Evolutionary conservation across 2,797 vertebrate genomes (phyloP), one percentile per base, ranked within the genome.

Genomic region (Poecilia picta): DNA sequence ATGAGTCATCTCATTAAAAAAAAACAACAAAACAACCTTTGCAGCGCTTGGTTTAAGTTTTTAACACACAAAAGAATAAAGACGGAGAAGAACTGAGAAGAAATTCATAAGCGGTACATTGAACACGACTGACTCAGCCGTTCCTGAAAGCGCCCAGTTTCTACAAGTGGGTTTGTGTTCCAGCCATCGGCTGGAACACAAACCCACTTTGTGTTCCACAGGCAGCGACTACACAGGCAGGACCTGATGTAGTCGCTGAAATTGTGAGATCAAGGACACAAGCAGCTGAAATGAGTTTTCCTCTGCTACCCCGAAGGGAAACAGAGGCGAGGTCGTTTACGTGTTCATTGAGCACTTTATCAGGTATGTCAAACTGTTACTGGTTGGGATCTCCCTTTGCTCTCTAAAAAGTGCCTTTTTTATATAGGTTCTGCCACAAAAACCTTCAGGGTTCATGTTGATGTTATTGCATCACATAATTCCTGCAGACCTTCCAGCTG

Each of bases 221-320:
- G n/a, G n/a, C n/a, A n/a, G n/a, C n/a, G n/a, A n/a, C n/a, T n/a
- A n/a, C 23, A 39, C 36, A 46, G 53, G 31, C n/a, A 45, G 49
- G 68, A 62, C 51, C 71, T 62, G 31, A 47, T 62, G 53, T 20
- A 72, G 51, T 45, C 2, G 10, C 20, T 57, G 39, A 59, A 72
- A 72, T 72, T 36, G 59, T 28, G 33, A 64, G 53, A 62, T 73
- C 53, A 78, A 62, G 70, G 70, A 73, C 70, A 62, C 53, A n/a
- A 78, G 39, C 41, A 75, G 28, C 43, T 45, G 51, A 59, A 62
- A 64, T 46, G 55, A 62, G 55, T 75, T 75, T 75, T 46, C n/a
- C 18, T 62, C 18, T 75, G 41, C 74, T 15, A 46, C 36, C 74
- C 74, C 6, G 18, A 62, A 55, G 74, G 55, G 13, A 74, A 75